Evolutionary conservation across 2,888 invertebrate genomes (phyloP).

Genomic region (Eurytoma adleriae): DNA sequence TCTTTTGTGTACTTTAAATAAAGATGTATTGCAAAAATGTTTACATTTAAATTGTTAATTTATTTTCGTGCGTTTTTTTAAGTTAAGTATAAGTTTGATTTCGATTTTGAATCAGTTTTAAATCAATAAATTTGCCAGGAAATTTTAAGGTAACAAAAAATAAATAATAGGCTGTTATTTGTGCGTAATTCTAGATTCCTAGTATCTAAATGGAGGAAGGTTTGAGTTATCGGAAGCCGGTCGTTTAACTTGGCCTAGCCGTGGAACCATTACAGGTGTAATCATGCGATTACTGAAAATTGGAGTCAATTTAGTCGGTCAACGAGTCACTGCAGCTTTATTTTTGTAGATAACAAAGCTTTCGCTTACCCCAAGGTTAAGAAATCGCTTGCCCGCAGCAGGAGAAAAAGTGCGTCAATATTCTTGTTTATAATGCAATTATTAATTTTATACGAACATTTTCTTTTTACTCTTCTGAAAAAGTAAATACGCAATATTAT

Average conservation of each 20-base stretch:
- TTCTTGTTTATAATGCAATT: too few species aligned
- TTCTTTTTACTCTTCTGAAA: too few species aligned
- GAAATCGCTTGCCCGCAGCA: too few species aligned
- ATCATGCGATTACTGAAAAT: conserved; percentile 51
- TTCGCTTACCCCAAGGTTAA: background rate
- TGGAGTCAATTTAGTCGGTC: conserved; percentile 35
- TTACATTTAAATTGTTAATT: too few species aligned
- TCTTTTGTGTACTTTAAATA: too few species aligned
- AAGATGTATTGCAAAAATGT: too few species aligned
- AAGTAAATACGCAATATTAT: too few species aligned
- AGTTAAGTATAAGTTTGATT: background rate
- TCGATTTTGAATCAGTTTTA: background rate
- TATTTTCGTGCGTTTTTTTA: too few species aligned
- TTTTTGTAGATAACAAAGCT: conserved; percentile 24
- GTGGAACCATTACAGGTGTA: conserved; percentile 21
- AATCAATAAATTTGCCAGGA: too few species aligned
- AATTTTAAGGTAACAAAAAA: background rate
- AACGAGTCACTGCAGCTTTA: conserved; percentile 42
- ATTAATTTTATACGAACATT: too few species aligned
- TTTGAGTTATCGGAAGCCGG: conserved; percentile 32
- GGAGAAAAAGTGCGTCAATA: too few species aligned
- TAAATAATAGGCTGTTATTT: conserved; percentile 27
- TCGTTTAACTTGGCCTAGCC: conserved; percentile 33
- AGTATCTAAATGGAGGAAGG: conserved; percentile 2
- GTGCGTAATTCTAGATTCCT: conserved; percentile 37